These are phyloP conservation scores for Sebastes oblongus DNA, from an alignment of 2,797 vertebrate species.

Conservation along the genomic window DNA sequence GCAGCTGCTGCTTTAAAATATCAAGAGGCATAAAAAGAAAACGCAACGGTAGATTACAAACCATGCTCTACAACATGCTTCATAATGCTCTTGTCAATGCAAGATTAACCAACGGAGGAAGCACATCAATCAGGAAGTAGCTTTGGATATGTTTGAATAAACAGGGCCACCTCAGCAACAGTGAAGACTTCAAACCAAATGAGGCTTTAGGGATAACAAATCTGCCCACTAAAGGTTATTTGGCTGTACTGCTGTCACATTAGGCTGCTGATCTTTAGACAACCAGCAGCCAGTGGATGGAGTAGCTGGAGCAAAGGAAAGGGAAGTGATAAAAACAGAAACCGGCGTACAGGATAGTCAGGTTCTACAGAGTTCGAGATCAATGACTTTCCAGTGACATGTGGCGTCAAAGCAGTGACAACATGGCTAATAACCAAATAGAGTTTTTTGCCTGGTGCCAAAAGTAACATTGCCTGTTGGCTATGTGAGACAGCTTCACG, in stretches of 20 bases:
- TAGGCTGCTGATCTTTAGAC: not conserved
- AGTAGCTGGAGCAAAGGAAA: not conserved
- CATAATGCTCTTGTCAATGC: not conserved
- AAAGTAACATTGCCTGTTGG: conserved; percentile 20
- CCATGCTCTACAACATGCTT: not conserved
- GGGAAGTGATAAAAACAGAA: not conserved
- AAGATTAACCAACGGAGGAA: not conserved
- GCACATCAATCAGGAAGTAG: not conserved
- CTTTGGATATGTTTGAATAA: conserved; percentile 2
- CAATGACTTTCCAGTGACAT: not conserved
- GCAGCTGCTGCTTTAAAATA: not conserved
- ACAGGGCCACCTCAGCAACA: not conserved
- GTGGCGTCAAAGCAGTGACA: not conserved
- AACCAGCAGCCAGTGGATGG: not conserved
- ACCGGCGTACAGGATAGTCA: conserved; percentile 34
- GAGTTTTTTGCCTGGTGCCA: not conserved
- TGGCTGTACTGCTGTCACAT: not conserved
- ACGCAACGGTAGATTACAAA: not conserved
- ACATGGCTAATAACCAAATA: conserved; percentile 5
- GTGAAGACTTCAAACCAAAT: not conserved
- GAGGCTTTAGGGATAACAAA: not conserved
- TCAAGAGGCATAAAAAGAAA: not conserved
- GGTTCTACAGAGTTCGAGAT: conserved; percentile 15
- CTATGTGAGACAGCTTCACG: not conserved
- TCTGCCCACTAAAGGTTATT: not conserved